Evolutionary conservation across 1,140 invertebrate species (phyloP).

Genomic region (Saccostrea glomerata): DNA sequence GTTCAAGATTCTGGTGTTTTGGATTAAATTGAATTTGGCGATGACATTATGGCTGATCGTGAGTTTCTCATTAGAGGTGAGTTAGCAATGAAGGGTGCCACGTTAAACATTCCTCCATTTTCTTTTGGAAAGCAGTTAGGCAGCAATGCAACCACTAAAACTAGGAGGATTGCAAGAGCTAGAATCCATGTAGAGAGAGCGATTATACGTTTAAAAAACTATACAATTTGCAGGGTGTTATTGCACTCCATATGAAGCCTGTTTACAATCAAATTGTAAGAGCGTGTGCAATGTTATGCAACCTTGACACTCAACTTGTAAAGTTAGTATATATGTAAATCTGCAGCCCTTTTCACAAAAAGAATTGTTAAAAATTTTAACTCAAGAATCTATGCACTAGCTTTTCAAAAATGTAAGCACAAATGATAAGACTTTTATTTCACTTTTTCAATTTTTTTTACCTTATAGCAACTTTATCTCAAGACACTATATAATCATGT

Average conservation of each 20-base stretch:
- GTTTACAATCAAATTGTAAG: background rate
- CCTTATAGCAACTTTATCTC: too few relatives aligned
- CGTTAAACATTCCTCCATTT: constrained; percentile 61
- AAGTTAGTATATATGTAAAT: background rate
- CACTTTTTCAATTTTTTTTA: too few relatives aligned
- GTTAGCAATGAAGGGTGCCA: constrained; percentile 53
- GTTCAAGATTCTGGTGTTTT: constrained; percentile 65
- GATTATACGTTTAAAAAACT: constrained; percentile 34
- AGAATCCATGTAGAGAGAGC: constrained; percentile 41
- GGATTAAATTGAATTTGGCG: constrained; percentile 54
- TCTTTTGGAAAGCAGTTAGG: constrained; percentile 42
- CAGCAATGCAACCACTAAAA: constrained; percentile 25
- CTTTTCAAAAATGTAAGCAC: too few relatives aligned
- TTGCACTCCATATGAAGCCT: background rate
- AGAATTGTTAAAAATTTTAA: too few relatives aligned
- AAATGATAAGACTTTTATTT: too few relatives aligned
- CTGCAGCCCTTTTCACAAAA: too few relatives aligned
- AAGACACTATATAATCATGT: too few relatives aligned
- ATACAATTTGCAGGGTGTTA: constrained; percentile 21
- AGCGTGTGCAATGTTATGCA: constrained; percentile 38
- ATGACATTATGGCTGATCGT: constrained; percentile 61
- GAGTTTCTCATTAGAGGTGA: constrained; percentile 60
- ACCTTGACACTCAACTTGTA: constrained; percentile 28
- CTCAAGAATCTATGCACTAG: too few relatives aligned
- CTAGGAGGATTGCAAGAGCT: constrained; percentile 34